Conservation (phyloP, 2,888 invertebrate species). For the Eupithecia exiguata region DNA sequence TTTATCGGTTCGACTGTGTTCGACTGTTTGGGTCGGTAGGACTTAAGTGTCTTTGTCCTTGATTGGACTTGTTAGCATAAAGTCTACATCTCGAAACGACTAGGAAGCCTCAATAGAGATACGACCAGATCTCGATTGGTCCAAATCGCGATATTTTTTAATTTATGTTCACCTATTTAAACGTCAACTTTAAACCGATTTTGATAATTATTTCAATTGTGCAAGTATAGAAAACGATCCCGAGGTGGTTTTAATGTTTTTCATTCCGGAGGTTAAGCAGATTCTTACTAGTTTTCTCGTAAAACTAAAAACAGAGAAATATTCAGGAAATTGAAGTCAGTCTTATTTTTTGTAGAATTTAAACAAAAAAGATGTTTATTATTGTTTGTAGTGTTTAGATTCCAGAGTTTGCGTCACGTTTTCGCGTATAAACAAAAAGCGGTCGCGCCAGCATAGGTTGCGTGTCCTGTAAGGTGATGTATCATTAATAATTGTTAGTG, state of each 20-base stretch:
- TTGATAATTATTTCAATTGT: not conserved
- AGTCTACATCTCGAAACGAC: not conserved
- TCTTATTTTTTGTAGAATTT: no score
- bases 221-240: not conserved
- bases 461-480: constrained; percentile 39
- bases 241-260: no score
- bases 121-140: not conserved
- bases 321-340: not conserved
- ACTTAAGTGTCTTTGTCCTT: not conserved
- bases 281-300: no score
- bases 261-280: no score
- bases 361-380: no score
- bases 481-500: constrained; percentile 43
- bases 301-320: no score
- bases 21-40: no score
- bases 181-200: not conserved
- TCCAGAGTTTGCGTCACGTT: not conserved
- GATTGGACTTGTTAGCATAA: not conserved
- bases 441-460: not conserved
- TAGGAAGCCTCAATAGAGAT: not conserved
- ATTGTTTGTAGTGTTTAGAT: not conserved
- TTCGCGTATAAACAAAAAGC: not conserved
- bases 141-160: not conserved
- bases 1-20: no score
- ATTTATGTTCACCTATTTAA: not conserved